Evolutionary conservation across 2,113 vertebrate genomes (phyloP).

Genomic region (Petrocephalus zakoni): DNA sequence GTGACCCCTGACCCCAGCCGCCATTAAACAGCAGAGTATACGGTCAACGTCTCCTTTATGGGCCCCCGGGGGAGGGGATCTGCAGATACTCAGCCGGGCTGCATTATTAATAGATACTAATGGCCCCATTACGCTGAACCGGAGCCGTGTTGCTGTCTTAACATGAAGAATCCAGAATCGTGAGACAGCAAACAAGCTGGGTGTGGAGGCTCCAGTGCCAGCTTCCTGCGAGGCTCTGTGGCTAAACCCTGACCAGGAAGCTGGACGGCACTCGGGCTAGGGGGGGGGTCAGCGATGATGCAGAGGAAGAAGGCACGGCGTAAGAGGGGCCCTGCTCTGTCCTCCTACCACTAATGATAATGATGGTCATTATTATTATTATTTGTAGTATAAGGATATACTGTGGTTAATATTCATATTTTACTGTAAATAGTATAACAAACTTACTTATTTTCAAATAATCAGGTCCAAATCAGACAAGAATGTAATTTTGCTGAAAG

Average conservation of each 20-base stretch:
- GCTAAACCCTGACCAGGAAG: not conserved
- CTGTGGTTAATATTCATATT: not conserved
- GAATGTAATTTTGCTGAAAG: not conserved
- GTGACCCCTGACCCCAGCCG: conserved; percentile 56
- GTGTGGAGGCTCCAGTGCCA: not conserved
- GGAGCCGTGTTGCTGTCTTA: conserved; percentile 53
- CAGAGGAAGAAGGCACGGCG: not conserved
- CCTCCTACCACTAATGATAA: not conserved
- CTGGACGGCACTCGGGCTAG: not conserved
- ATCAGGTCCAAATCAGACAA: not conserved
- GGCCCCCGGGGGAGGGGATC: conserved; percentile 54
- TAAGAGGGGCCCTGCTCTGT: not conserved
- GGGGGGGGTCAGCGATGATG: not conserved
- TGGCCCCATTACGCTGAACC: conserved; percentile 67
- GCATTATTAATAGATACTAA: conserved; percentile 84
- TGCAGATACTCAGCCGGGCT: conserved; percentile 68
- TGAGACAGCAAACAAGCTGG: conserved; percentile 35
- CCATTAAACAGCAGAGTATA: conserved; percentile 63
- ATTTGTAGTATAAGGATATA: not conserved
- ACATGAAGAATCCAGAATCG: conserved; percentile 45
- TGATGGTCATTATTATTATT: not conserved
- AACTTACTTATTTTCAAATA: not conserved
- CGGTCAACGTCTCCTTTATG: conserved; percentile 63
- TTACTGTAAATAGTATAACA: not conserved
- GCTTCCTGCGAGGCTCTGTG: not conserved